A percentile compares a stretch with the other conserved stretches of the same genome.
Conservation (phyloP, 2,113 vertebrate species). For the Ailuropoda melanoleuca region DNA sequence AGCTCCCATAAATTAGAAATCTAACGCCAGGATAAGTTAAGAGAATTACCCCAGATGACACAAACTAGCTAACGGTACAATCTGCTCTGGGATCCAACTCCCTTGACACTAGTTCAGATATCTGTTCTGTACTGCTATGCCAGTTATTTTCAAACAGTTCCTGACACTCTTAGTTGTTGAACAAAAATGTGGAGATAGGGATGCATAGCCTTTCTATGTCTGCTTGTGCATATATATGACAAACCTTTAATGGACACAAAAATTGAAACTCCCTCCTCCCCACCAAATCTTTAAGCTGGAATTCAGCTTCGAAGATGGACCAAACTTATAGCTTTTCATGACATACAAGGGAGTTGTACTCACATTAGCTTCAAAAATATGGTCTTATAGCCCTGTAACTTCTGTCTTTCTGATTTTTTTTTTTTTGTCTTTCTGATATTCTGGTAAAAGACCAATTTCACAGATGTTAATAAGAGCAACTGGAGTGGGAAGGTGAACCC, state of each 20-base stretch:
- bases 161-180: not conserved
- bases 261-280: not conserved
- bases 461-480: not conserved
- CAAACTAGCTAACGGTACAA: not conserved
- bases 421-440: not conserved
- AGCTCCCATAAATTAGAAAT: not conserved
- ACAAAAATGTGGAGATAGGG: not conserved
- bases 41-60: not conserved
- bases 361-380: not conserved
- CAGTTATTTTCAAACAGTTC: not conserved
- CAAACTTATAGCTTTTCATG: not conserved
- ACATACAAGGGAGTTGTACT: not conserved
- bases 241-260: not conserved
- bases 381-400: not conserved
- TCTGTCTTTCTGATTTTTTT: not conserved
- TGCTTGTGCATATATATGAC: not conserved
- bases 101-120: not conserved
- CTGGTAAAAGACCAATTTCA: not conserved
- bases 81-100: not conserved
- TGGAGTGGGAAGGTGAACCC: not conserved
- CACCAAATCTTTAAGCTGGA: constrained; percentile 14
- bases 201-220: not conserved
- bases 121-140: not conserved
- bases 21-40: not conserved
- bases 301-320: not conserved